phyloP scores from a whole-genome alignment of 2,888 invertebrate species.

The Nymphalis c-album region DNA sequence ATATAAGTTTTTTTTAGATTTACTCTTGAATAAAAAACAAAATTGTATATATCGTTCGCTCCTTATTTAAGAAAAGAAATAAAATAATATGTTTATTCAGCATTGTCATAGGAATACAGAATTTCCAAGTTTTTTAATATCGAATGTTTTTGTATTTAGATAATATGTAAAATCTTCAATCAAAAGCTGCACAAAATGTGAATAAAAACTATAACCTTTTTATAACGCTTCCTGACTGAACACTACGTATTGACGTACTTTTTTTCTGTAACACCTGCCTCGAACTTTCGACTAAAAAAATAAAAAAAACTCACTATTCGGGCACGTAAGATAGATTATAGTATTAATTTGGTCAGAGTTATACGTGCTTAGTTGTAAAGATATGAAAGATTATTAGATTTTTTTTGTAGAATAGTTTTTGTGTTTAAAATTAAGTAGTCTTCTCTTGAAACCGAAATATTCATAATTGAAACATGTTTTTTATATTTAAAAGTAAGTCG shows the following conservation, averaged over 20 bases:
- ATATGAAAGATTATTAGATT: neutral
- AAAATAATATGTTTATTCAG: no score
- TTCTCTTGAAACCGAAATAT: no score
- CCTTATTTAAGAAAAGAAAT: no score
- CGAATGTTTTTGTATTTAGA: neutral
- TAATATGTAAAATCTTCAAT: conserved; percentile 27
- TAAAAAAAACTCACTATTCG: conserved; percentile 41
- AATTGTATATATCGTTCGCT: no score
- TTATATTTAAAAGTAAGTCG: no score
- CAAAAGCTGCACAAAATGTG: conserved; percentile 41
- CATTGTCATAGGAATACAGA: no score
- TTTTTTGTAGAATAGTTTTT: neutral
- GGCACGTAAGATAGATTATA: conserved; percentile 50
- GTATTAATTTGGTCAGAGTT: conserved; percentile 17
- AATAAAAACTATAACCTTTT: conserved; percentile 36
- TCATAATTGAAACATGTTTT: no score
- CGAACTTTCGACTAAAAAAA: conserved; percentile 43
- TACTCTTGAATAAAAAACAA: no score
- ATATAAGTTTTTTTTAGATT: no score
- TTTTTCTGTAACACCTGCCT: conserved; percentile 64
- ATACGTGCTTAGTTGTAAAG: conserved; percentile 10
- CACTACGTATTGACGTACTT: conserved; percentile 48
- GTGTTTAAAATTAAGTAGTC: neutral
- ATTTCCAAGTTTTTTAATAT: no score
- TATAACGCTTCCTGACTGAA: conserved; percentile 46